Conservation (phyloP, 2,797 vertebrate genomes). For the Pitangus sulphuratus region DNA sequence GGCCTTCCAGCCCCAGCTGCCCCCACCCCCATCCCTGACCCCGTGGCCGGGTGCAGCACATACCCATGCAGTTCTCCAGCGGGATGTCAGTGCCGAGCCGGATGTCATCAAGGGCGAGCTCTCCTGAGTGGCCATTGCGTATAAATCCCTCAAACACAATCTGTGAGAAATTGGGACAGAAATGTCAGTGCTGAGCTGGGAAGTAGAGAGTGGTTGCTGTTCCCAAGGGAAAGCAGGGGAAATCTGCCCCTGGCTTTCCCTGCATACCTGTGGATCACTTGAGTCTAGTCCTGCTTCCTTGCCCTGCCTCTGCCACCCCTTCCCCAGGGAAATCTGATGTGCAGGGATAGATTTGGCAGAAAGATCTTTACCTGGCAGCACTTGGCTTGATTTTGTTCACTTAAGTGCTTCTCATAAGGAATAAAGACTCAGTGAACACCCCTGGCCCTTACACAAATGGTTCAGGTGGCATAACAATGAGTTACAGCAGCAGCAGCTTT, state of each 20-base stretch:
- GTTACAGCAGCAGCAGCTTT: background rate
- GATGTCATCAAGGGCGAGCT: slow-evolving; percentile 94
- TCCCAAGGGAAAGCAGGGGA: background rate
- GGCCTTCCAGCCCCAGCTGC: background rate
- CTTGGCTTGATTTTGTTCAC: background rate
- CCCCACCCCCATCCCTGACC: background rate
- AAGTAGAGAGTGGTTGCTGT: background rate
- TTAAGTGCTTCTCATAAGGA: background rate
- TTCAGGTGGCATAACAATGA: background rate
- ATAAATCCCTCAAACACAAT: slow-evolving; percentile 94
- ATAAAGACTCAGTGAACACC: background rate
- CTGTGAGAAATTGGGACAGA: slow-evolving; percentile 72
- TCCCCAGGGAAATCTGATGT: background rate
- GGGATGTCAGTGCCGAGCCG: slow-evolving; percentile 89
- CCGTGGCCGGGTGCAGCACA: background rate
- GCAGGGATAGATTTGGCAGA: background rate
- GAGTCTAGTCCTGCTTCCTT: background rate
- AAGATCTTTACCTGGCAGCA: background rate
- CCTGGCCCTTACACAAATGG: background rate
- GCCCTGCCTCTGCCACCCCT: background rate
- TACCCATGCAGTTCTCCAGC: slow-evolving; percentile 92
- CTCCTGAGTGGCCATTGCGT: slow-evolving; percentile 84
- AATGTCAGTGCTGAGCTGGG: background rate
- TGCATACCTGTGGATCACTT: background rate
- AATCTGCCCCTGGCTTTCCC: background rate